These are phyloP conservation scores for Meloidogyne floridensis DNA, from an alignment of 1,140 invertebrate species.

Conservation along the genomic window DNA sequence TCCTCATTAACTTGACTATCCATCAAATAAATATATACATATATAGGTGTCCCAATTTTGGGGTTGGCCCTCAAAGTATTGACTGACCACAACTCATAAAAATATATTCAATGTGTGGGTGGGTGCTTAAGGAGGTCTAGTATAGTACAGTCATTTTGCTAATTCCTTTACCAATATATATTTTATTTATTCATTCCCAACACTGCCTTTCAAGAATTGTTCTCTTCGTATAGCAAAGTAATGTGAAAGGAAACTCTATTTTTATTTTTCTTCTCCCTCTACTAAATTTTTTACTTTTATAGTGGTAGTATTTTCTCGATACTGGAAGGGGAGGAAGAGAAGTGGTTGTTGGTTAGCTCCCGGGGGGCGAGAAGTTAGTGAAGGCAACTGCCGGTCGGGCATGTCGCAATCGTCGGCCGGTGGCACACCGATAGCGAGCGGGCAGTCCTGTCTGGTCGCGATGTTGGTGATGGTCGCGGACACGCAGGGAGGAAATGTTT, in stretches of 20 bases:
- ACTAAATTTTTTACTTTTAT: not conserved
- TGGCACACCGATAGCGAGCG: not conserved
- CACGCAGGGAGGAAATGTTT: not conserved
- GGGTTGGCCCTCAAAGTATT: not conserved
- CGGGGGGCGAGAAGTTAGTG: not conserved
- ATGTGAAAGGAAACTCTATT: not conserved
- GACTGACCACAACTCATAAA: not conserved
- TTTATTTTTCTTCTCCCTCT: not conserved
- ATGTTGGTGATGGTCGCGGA: slow-evolving; percentile 2
- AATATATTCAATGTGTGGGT: not conserved
- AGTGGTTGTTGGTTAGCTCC: not conserved
- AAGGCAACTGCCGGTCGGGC: not conserved
- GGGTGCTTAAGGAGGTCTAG: not conserved
- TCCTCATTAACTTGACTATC: not conserved
- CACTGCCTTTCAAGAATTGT: not conserved
- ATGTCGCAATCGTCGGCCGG: not conserved
- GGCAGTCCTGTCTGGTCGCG: not conserved
- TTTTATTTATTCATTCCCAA: not conserved
- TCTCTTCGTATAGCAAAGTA: not conserved
- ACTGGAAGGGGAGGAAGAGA: not conserved
- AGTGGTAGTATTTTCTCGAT: slow-evolving; percentile 2
- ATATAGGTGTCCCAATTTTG: not conserved
- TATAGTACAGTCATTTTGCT: not conserved
- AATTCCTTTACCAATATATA: not conserved
- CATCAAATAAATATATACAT: not conserved